Evolutionary conservation across 2,113 vertebrate genomes (phyloP).

Genomic region (Saguinus midas): DNA sequence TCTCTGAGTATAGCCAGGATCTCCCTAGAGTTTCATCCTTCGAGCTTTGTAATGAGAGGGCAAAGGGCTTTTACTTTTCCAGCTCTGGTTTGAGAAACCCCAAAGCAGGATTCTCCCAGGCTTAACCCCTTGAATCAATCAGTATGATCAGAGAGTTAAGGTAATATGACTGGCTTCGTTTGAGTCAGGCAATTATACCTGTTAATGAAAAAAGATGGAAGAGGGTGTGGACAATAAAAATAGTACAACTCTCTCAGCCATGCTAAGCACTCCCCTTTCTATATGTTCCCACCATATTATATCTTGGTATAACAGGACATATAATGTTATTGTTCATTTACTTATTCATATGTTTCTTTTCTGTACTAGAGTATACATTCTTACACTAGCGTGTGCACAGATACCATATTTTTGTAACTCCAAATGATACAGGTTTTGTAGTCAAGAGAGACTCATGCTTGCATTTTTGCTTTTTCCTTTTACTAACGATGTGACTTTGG

Average conservation of each 20-base stretch:
- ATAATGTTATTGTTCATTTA: neutral
- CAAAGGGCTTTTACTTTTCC: neutral
- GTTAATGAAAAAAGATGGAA: neutral
- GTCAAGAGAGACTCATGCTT: neutral
- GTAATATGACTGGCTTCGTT: neutral
- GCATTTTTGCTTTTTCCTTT: neutral
- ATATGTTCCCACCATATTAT: neutral
- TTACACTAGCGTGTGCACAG: neutral
- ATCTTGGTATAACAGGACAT: neutral
- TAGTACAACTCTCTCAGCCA: neutral
- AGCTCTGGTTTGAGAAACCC: neutral
- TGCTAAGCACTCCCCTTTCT: neutral
- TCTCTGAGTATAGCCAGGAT: neutral
- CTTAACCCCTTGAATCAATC: neutral
- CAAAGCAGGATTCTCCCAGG: neutral
- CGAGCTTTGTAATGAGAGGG: neutral
- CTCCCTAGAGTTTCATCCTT: neutral
- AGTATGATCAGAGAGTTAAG: neutral
- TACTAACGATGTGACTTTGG: neutral
- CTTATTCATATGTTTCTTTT: slow-evolving; percentile 30
- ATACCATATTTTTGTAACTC: neutral
- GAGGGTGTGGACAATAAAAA: neutral
- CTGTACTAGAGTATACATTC: neutral
- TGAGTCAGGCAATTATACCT: neutral
- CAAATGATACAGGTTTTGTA: neutral